Conservation (phyloP, 2,113 vertebrate species). For the Gavialis gangeticus region DNA sequence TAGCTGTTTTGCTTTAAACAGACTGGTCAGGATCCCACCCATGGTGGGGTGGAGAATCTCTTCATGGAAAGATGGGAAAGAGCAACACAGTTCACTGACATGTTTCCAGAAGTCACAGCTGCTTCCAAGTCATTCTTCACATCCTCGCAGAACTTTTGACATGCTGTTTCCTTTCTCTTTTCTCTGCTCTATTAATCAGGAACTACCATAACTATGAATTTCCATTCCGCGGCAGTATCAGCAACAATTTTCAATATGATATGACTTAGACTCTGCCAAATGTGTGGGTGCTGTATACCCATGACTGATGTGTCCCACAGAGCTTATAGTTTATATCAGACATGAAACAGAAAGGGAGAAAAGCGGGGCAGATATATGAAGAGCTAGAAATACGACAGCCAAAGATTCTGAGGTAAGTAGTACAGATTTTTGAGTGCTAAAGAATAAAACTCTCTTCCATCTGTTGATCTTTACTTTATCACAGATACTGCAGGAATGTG, state of each 20-base stretch:
- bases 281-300: not conserved
- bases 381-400: not conserved
- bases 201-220: not conserved
- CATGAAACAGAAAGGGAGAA: rapidly evolving
- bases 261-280: rapidly evolving
- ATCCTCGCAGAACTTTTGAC: not conserved
- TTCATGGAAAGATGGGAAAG: constrained; percentile 41
- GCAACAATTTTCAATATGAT: rapidly evolving
- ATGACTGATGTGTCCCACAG: not conserved
- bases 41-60: constrained; percentile 68
- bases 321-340: rapidly evolving
- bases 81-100: constrained; percentile 8
- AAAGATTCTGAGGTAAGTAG: not conserved
- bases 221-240: not conserved
- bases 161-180: not conserved
- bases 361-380: rapidly evolving
- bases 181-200: not conserved
- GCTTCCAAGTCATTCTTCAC: not conserved
- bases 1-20: constrained; percentile 47
- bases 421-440: rapidly evolving
- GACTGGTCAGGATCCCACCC: constrained; percentile 57
- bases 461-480: not conserved
- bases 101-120: not conserved
- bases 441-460: rapidly evolving
- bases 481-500: not conserved